Base-by-base conservation (phyloP, 2,888 invertebrate species). In the Drosophila setosimentum region DNA sequence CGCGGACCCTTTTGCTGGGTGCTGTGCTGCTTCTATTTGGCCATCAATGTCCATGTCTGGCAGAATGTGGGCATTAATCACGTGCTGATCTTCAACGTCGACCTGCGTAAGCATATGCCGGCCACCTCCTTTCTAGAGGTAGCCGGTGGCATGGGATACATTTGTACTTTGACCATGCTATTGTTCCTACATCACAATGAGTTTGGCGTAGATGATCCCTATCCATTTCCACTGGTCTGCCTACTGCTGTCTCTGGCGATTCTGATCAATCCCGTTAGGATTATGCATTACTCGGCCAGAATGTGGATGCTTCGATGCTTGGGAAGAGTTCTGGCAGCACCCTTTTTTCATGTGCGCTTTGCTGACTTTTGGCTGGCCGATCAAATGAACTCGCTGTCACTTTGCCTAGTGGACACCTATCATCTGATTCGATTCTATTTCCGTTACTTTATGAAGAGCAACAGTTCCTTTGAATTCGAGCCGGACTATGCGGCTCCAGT, bases 331-430 rank as follows among this genome's bases (percentile, higher is more conserved):
- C 86, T 98, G 29, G 95, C 96, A 45, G 97, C 98, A 0, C 99
- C 99, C 21, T 97, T 98, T 90, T 96, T 96, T 91, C 96, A 96
- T 74, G 98, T 99, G 11, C 95, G 96, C 32, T 99, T 99, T 92
- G 98, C 98, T 4, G 99, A 99, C 93, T 99, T 99, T 94, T 99
- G 99, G 99, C 95, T 99, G 91, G 99, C 78, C 6, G 99, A 99
- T 94, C 99, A 99, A 93, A 94, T 99, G 90, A 99, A 98, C 93
- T 98, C 98, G 64, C 94, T 99, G 76, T 96, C 95, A 0, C 96
- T 96, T 0, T 96, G 97, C 5, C 95, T 99, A 73, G 94, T 98
- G 18, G 99, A 99, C 93, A 96, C 98, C 87, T 98, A 99, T 89
- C 99, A 97, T 92, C 95, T 99, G 68, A 91, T 97, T 13, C 98